Percentiles rank a stretch among this genome's conserved stretches.
phyloP scores from a whole-genome alignment of 64 coral and sea anemone genomes.

The Porites australiensis region DNA sequence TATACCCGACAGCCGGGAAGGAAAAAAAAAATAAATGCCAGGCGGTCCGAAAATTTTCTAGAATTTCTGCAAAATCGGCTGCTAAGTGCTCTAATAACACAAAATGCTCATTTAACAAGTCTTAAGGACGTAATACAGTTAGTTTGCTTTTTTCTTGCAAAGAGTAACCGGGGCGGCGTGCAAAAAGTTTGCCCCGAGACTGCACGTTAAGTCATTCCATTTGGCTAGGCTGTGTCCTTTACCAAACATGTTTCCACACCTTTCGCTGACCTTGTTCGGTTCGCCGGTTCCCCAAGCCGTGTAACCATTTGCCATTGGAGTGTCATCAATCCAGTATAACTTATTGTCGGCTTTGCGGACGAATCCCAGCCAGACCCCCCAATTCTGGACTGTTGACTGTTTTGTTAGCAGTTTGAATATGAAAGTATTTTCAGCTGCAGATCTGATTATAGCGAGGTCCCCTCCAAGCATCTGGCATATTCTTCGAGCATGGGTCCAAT shows the following conservation, averaged over 20 bases:
- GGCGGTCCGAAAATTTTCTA: no score
- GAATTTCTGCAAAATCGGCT: no score
- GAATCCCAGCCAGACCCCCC: constrained; percentile 19
- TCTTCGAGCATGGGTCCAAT: background rate
- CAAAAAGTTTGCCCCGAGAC: background rate
- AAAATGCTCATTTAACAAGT: no score
- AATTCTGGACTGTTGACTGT: background rate
- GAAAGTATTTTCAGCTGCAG: background rate
- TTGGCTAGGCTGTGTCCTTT: background rate
- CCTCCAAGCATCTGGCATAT: constrained; percentile 14
- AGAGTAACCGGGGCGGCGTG: background rate
- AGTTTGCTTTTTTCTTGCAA: background rate
- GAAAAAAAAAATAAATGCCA: no score
- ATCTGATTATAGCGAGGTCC: background rate
- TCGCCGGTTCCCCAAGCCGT: background rate
- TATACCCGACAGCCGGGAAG: no score
- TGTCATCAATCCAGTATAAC: constrained; percentile 23
- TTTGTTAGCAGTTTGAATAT: constrained; percentile 3
- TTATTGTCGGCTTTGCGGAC: background rate
- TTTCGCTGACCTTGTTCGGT: background rate
- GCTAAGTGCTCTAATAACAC: no score
- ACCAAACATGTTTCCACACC: background rate
- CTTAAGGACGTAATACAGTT: no score
- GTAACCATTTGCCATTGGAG: background rate
- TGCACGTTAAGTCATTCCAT: background rate